Base-by-base conservation (phyloP, 2,113 vertebrate species). In the Progne subis region DNA sequence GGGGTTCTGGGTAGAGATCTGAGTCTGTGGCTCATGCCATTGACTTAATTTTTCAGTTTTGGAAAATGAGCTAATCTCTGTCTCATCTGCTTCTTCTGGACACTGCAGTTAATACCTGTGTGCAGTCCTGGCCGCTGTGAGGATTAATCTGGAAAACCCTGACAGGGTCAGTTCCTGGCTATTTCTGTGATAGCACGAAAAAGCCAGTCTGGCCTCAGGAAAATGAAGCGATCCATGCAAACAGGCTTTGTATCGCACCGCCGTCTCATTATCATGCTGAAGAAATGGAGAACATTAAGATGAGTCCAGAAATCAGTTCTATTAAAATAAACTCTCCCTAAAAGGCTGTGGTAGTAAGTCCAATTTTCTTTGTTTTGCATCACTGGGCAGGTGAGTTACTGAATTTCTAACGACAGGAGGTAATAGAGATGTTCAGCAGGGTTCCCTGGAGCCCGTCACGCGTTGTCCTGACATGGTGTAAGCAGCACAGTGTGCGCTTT, bases 351-450 rank as follows among this genome's bases (percentile, higher is more conserved):
- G 92, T 96, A 90, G 82, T 61, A 83, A 97, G 93, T 85, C 92
- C 90, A 96, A 67, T 98, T 97, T 95, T 94, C 97, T 94, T 96
- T 90, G 96, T 92, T 96, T 96, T 97, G 96, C 96, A 94, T 97
- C 92, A 23, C 92, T 97, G 97, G 94, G 92, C 97, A 97, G 86
- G 94, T 97, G 97, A 97, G 94, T 96, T 96, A 84, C 92, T 95
- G 97, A 96, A 92, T 97, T 97, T 95, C 76, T 92, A 96, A 94
- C 21, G 60, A 89, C 60, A 92, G 89, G 92, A 97, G 94, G 96
- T 97, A 98, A 97, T 96, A 96, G 97, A 86, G 89, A 95, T 83
- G 82, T 97, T 96, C 76, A 86, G 13, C 88, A 74, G 92, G 75
- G 74, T 92, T 95, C 93, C 96, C 83, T 63, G 92, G 95, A 97